phyloP scores from a whole-genome alignment of 1,140 invertebrate species.

The Apolygus lucorum region DNA sequence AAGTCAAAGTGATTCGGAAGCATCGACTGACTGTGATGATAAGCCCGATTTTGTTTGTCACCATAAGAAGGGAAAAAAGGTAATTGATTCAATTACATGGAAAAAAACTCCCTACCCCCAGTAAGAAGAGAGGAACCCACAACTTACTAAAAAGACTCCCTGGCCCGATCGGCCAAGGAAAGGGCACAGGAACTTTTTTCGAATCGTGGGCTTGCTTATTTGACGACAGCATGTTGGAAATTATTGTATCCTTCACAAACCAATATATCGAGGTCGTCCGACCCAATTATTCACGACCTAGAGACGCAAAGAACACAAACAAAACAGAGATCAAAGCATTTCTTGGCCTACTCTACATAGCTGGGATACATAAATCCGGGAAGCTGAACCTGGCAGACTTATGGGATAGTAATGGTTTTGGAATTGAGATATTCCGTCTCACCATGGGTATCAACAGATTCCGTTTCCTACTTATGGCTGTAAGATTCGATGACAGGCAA shows the following conservation, averaged over 20 bases:
- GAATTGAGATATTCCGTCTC: conserved; percentile 26
- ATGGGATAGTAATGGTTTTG: conserved; percentile 26
- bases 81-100: conserved; percentile 26
- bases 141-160: conserved; percentile 24
- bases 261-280: conserved; percentile 23
- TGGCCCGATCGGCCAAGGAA: conserved; percentile 19
- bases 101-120: conserved; percentile 24
- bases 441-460: conserved; percentile 35
- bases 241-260: conserved; percentile 26
- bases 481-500: conserved; percentile 36
- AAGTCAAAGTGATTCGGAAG: conserved; percentile 26
- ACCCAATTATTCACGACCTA: conserved; percentile 25
- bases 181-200: conserved; percentile 9
- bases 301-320: conserved; percentile 25
- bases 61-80: conserved; percentile 24
- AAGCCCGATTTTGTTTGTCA: conserved; percentile 18
- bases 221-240: conserved; percentile 24
- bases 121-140: conserved; percentile 16
- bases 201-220: conserved; percentile 24
- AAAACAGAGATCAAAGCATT: conserved; percentile 27
- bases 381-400: conserved; percentile 22
- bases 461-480: conserved; percentile 31
- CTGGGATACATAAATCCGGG: conserved; percentile 23
- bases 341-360: conserved; percentile 25
- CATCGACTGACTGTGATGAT: conserved; percentile 20